phyloP scores from a whole-genome alignment of 1,140 invertebrate species.

The Globodera ellingtonae region DNA sequence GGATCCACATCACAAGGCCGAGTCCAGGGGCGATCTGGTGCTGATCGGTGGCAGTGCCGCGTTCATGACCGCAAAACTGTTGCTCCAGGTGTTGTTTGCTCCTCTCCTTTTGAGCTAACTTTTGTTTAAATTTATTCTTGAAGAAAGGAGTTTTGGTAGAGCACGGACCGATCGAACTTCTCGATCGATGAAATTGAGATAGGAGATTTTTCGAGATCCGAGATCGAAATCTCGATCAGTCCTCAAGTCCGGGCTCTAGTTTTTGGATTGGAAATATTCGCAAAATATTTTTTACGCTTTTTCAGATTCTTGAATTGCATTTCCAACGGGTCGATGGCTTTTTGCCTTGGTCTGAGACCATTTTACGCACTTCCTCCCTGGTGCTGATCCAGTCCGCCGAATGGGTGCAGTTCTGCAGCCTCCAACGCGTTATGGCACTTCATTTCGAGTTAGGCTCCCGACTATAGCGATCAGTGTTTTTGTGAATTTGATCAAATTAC shows the following conservation, averaged over 20 bases:
- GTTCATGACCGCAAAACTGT: constrained; percentile 52
- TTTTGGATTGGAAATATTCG: background rate
- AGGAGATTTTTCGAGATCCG: too few relatives aligned
- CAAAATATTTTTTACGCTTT: background rate
- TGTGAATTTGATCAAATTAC: too few relatives aligned
- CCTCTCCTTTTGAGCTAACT: too few relatives aligned
- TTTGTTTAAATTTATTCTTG: too few relatives aligned
- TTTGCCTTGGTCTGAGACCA: constrained; percentile 26
- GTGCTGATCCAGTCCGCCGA: constrained; percentile 48
- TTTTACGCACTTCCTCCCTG: constrained; percentile 21
- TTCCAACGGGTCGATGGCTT: constrained; percentile 47
- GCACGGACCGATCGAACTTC: too few relatives aligned
- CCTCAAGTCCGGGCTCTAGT: too few relatives aligned
- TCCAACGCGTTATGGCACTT: constrained; percentile 60
- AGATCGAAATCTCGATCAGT: too few relatives aligned
- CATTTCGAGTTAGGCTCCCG: constrained; percentile 31
- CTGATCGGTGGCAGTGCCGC: constrained; percentile 59
- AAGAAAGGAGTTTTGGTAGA: too few relatives aligned
- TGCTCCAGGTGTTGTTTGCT: constrained; percentile 35
- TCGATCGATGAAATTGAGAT: too few relatives aligned
- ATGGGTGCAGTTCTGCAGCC: constrained; percentile 61
- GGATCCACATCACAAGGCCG: constrained; percentile 65
- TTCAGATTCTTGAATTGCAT: constrained; percentile 46
- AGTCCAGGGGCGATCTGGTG: constrained; percentile 61
- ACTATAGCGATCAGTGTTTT: too few relatives aligned